Conservation (phyloP, 1,140 invertebrate species). For the Vanessa atalanta region DNA sequence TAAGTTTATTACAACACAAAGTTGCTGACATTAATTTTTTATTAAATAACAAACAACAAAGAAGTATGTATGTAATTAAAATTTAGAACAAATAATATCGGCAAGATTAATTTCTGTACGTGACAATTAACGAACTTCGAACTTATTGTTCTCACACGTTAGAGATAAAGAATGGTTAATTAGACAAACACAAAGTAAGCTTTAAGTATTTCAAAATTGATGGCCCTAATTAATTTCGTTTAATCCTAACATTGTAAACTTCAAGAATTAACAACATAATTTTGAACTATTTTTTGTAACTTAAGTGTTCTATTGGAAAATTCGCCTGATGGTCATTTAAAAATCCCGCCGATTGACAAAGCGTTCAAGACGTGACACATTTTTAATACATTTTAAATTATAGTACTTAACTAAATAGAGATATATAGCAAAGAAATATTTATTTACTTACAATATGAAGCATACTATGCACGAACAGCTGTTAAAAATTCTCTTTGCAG, state of each 20-base stretch:
- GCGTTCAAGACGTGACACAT: background rate
- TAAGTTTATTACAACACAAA: too few relatives aligned
- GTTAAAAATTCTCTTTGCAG: constrained; percentile 59
- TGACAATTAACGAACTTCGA: background rate
- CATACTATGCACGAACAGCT: constrained; percentile 75
- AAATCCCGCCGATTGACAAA: background rate
- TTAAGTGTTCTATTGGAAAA: too few relatives aligned
- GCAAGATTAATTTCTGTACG: background rate
- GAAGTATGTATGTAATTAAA: background rate
- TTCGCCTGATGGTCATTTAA: background rate
- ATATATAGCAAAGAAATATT: background rate
- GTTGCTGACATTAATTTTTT: too few relatives aligned
- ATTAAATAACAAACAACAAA: background rate
- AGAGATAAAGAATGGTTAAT: background rate
- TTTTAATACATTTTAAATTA: background rate
- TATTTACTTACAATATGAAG: constrained; percentile 72
- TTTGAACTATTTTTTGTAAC: too few relatives aligned
- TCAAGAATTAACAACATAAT: too few relatives aligned
- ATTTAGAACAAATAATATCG: background rate
- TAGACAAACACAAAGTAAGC: background rate
- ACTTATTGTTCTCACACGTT: background rate
- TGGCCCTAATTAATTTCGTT: too few relatives aligned
- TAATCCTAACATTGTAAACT: too few relatives aligned
- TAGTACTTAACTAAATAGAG: background rate
- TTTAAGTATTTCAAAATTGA: background rate